phyloP scores from a whole-genome alignment of 2,113 vertebrate genomes.

The Pyxicephalus adspersus region DNA sequence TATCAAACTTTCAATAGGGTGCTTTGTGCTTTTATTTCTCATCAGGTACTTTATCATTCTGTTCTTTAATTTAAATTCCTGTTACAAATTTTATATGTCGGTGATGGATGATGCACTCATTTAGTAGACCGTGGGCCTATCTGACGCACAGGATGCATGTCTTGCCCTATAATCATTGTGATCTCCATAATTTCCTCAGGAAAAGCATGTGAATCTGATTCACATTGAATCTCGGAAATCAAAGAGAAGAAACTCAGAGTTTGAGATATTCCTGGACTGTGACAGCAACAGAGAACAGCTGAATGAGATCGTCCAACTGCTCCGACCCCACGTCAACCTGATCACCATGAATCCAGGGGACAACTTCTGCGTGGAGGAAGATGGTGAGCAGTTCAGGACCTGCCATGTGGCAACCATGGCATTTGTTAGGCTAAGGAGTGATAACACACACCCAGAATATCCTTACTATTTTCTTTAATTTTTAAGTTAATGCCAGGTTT shows the following conservation, averaged over 20 bases:
- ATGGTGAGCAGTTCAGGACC: slow-evolving; percentile 69
- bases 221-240: slow-evolving; percentile 97
- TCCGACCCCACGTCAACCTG: slow-evolving; percentile 84
- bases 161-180: too few species aligned
- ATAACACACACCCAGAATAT: too few species aligned
- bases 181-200: slow-evolving; percentile 70
- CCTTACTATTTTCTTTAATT: too few species aligned
- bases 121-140: too few species aligned
- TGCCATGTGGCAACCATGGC: neutral
- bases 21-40: too few species aligned
- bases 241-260: slow-evolving; percentile 91
- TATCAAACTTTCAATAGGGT: too few species aligned
- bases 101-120: too few species aligned
- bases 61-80: too few species aligned
- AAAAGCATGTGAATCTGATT: slow-evolving; percentile 92
- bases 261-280: slow-evolving; percentile 95
- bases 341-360: slow-evolving; percentile 82
- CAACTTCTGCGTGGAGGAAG: slow-evolving; percentile 75
- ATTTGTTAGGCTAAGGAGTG: neutral
- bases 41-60: too few species aligned
- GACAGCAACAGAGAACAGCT: slow-evolving; percentile 92
- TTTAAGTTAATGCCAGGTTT: too few species aligned
- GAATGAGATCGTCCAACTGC: slow-evolving; percentile 88
- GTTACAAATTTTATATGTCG: too few species aligned
- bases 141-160: too few species aligned